Percentiles rank a stretch among this genome's conserved stretches.
These are phyloP conservation scores for Ondatra zibethicus DNA, from an alignment of 2,113 vertebrate species.

Conservation along the genomic window DNA sequence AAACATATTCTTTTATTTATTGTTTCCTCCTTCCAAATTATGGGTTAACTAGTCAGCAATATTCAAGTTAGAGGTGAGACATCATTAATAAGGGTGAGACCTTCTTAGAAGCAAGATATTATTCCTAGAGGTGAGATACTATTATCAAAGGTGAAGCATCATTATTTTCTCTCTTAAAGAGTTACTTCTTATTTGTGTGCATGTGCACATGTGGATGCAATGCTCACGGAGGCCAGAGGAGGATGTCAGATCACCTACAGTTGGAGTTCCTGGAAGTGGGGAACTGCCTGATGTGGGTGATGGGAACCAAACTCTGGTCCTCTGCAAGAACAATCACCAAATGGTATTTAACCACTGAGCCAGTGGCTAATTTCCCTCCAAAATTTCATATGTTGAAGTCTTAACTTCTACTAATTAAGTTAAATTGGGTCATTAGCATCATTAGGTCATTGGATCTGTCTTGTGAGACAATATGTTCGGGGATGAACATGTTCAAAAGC, in stretches of 20 bases:
- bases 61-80: neutral
- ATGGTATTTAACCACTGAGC: neutral
- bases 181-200: neutral
- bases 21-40: slow-evolving; percentile 4
- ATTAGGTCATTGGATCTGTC: neutral
- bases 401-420: neutral
- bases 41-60: neutral
- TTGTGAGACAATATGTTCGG: neutral
- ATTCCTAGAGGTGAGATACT: neutral
- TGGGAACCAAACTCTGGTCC: neutral
- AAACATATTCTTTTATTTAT: slow-evolving; percentile 27
- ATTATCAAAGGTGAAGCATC: neutral
- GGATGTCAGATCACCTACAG: neutral
- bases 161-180: neutral
- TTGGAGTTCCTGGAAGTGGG: neutral
- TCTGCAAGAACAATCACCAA: neutral
- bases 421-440: neutral
- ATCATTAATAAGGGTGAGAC: neutral
- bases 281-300: no score
- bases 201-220: neutral
- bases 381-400: neutral
- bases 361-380: neutral
- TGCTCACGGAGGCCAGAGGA: neutral
- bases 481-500: neutral
- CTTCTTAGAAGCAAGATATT: neutral